A percentile compares a stretch with the other conserved stretches of the same genome.
These are phyloP conservation scores for Reticulitermes speratus DNA, from an alignment of 1,140 invertebrate species.

Conservation along the genomic window DNA sequence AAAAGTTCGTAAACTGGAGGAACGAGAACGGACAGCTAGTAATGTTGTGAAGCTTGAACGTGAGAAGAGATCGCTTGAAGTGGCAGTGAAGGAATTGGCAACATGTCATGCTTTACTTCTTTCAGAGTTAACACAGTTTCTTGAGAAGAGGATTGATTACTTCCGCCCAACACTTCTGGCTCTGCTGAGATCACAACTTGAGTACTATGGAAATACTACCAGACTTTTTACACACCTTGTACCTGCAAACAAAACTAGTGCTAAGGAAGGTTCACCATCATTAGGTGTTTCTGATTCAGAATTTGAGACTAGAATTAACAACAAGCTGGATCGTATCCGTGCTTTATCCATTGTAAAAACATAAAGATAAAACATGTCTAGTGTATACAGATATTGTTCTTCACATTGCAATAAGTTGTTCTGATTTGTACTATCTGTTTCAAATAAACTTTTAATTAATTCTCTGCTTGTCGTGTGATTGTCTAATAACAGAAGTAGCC, in stretches of 20 bases:
- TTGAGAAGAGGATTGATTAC: conserved; percentile 47
- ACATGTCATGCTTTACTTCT: conserved; percentile 44
- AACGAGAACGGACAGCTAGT: conserved; percentile 48
- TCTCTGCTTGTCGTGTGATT: too few relatives aligned
- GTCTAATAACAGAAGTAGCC: too few relatives aligned
- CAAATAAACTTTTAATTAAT: too few relatives aligned
- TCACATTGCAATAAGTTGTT: too few relatives aligned
- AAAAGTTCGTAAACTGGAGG: conserved; percentile 47
- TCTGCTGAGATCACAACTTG: conserved; percentile 49
- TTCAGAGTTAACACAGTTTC: conserved; percentile 43
- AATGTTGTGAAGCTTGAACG: conserved; percentile 48
- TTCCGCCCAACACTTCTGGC: conserved; percentile 50
- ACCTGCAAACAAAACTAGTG: conserved; percentile 37
- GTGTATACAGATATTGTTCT: too few relatives aligned
- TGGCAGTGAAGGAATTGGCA: conserved; percentile 45
- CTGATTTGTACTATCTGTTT: too few relatives aligned
- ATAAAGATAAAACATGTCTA: not conserved
- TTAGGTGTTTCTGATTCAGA: conserved; percentile 43
- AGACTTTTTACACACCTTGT: conserved; percentile 49
- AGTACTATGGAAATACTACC: conserved; percentile 50
- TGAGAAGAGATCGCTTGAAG: conserved; percentile 44
- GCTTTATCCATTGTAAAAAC: conserved; percentile 46
- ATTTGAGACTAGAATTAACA: conserved; percentile 41
- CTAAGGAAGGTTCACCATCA: conserved; percentile 38
- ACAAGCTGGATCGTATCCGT: conserved; percentile 45